Conservation (phyloP, 2,797 vertebrate species). For the Sciurus carolinensis region DNA sequence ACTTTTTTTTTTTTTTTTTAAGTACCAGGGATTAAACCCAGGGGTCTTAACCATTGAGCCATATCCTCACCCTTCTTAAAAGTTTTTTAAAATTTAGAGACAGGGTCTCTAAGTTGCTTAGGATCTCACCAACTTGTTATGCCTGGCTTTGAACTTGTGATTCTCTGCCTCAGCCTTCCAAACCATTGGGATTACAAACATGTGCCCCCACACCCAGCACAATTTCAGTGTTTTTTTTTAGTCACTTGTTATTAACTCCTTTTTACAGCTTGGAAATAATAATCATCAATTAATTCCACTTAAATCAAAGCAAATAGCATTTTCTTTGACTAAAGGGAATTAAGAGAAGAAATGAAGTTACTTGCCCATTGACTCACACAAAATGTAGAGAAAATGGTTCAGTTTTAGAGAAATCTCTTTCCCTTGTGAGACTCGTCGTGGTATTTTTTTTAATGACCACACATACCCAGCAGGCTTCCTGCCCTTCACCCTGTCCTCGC, state of each 20-base stretch:
- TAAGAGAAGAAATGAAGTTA: slow-evolving; percentile 29
- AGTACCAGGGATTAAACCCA: no score
- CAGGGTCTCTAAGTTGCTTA: no score
- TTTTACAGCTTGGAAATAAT: background rate
- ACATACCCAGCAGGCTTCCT: background rate
- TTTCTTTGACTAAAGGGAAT: slow-evolving; percentile 30
- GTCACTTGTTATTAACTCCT: slow-evolving; percentile 7
- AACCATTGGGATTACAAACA: no score
- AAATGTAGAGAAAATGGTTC: background rate
- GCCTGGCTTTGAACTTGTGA: no score
- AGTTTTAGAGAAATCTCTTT: background rate
- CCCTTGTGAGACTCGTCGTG: accelerated
- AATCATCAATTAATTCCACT: slow-evolving; percentile 28
- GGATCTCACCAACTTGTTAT: no score
- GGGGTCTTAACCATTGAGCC: no score
- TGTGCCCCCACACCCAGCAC: no score
- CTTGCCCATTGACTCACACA: background rate
- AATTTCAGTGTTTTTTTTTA: background rate
- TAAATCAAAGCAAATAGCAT: slow-evolving; percentile 13
- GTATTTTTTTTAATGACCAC: background rate
- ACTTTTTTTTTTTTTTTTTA: background rate
- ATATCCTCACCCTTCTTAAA: no score
- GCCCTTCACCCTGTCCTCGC: background rate
- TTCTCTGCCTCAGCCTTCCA: no score
- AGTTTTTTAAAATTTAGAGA: no score